These are phyloP conservation scores for Sipunculus nudus DNA, from an alignment of 2,888 invertebrate genomes.

Conservation along the genomic window DNA sequence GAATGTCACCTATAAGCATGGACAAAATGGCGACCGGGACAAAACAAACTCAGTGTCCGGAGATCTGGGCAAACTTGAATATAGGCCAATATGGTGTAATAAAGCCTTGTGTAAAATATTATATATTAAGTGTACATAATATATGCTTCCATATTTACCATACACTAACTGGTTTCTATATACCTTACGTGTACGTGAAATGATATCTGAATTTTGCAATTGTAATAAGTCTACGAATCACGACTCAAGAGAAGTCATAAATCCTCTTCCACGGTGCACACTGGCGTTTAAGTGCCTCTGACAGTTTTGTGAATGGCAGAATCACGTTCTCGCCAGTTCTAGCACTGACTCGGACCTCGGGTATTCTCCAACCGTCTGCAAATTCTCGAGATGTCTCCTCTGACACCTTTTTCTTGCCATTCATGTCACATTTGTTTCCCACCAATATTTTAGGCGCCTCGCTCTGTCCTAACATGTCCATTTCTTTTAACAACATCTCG, in stretches of 20 bases:
- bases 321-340: constrained; percentile 20
- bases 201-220: too few relatives aligned
- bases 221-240: background rate
- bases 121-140: too few relatives aligned
- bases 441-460: constrained; percentile 30
- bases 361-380: constrained; percentile 34
- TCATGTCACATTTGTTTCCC: constrained; percentile 29
- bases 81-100: too few relatives aligned
- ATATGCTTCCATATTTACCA: too few relatives aligned
- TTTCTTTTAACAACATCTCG: constrained; percentile 24
- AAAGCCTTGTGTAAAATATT: too few relatives aligned
- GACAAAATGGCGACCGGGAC: too few relatives aligned
- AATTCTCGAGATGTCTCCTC: constrained; percentile 17
- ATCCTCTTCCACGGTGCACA: constrained; percentile 33
- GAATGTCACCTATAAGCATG: too few relatives aligned
- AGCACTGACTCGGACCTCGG: constrained; percentile 25
- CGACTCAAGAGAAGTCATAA: constrained; percentile 22
- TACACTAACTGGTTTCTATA: too few relatives aligned
- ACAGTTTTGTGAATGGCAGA: constrained; percentile 19
- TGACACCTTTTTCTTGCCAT: constrained; percentile 12
- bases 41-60: too few relatives aligned
- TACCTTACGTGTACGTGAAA: too few relatives aligned
- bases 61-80: too few relatives aligned
- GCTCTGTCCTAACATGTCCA: constrained; percentile 14
- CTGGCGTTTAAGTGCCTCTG: constrained; percentile 29